phyloP scores from a whole-genome alignment of 2,797 vertebrate species.

The Sciurus carolinensis region DNA sequence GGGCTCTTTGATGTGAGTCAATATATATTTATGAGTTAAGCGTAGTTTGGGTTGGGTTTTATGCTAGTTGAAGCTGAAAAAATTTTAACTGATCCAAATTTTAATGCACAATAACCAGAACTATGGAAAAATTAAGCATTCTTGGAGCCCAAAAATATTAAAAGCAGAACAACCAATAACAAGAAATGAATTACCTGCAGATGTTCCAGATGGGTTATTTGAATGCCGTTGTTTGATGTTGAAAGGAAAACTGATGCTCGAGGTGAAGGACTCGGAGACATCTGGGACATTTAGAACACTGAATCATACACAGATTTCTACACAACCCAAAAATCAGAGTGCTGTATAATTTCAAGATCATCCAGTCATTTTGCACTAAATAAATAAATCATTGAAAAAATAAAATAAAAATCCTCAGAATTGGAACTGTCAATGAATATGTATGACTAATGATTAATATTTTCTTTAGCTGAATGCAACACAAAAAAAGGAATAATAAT shows the following conservation, averaged over 20 bases:
- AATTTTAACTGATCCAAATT: not conserved
- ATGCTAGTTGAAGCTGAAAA: constrained; percentile 35
- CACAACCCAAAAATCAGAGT: not conserved
- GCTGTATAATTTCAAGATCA: constrained; percentile 1
- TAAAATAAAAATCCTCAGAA: constrained; percentile 22
- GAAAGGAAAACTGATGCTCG: not conserved
- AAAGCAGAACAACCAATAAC: not conserved
- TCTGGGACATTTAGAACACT: not conserved
- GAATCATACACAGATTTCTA: constrained; percentile 8
- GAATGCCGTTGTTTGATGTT: not conserved
- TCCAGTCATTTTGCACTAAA: not conserved
- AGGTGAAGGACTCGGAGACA: not conserved
- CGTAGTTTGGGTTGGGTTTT: not conserved
- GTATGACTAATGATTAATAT: constrained; percentile 12
- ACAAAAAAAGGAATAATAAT: constrained; percentile 20
- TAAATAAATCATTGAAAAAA: not conserved
- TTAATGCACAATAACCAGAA: not conserved
- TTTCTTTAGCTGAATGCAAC: not conserved
- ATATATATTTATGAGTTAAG: not conserved
- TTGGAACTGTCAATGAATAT: constrained; percentile 36
- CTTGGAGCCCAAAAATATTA: not conserved
- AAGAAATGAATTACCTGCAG: not conserved
- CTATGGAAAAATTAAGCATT: constrained; percentile 28
- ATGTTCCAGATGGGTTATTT: not conserved
- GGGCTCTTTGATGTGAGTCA: not conserved